Percentiles rank a stretch among this genome's conserved stretches.
Evolutionary conservation across 2,113 vertebrate species (phyloP).

Genomic region (Acanthochromis polyacanthus): DNA sequence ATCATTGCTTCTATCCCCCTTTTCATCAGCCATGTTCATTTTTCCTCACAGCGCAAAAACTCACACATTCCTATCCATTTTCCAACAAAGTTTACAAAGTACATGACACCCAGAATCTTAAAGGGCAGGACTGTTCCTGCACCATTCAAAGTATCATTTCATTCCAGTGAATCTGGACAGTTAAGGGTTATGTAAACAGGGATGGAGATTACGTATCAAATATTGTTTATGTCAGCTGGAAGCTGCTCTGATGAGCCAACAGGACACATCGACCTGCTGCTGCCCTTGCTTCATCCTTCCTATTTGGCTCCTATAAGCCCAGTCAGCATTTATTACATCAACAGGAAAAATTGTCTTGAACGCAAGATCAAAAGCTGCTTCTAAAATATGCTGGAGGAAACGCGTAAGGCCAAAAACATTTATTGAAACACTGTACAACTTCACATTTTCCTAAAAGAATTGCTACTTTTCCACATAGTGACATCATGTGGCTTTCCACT

Average conservation of each 20-base stretch:
- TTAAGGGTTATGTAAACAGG: conserved; percentile 1
- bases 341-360: not conserved
- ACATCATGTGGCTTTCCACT: not conserved
- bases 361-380: not conserved
- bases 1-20: too few species aligned
- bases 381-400: not conserved
- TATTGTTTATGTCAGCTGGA: conserved; percentile 60
- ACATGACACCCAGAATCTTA: too few species aligned
- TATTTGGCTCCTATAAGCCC: not conserved
- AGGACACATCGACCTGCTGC: conserved; percentile 50
- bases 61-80: too few species aligned
- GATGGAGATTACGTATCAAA: conserved; percentile 51
- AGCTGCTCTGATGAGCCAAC: conserved; percentile 35
- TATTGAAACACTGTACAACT: conserved; percentile 63
- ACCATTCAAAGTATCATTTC: not conserved
- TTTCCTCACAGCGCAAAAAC: too few species aligned
- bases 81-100: too few species aligned
- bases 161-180: not conserved
- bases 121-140: too few species aligned
- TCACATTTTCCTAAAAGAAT: conserved; percentile 21
- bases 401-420: conserved; percentile 60
- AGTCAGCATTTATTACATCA: conserved; percentile 45
- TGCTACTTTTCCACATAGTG: not conserved
- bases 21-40: too few species aligned
- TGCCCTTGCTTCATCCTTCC: conserved; percentile 51